Evolutionary conservation across 2,888 invertebrate species (phyloP).

Genomic region (Thumatha senex): DNA sequence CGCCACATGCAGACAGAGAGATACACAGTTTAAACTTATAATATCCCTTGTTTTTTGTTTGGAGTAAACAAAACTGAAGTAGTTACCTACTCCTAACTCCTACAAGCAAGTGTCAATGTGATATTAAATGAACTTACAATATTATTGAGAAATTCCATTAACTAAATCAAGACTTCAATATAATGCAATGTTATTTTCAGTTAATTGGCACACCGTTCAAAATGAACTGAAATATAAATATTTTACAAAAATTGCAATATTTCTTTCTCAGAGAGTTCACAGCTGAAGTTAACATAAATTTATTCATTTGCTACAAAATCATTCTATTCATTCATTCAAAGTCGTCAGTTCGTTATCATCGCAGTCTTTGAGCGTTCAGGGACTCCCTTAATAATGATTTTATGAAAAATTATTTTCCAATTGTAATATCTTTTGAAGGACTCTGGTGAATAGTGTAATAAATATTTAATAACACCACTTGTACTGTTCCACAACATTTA

Average conservation of each 20-base stretch:
- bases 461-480: no score
- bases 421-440: not conserved
- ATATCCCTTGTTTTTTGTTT: no score
- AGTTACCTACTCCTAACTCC: no score
- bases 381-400: not conserved
- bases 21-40: no score
- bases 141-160: no score
- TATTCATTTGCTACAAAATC: constrained; percentile 8
- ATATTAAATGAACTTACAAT: no score
- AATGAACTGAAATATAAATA: not conserved
- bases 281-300: constrained; percentile 19
- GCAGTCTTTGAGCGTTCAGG: not conserved
- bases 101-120: no score
- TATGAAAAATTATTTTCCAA: not conserved
- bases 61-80: no score
- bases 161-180: not conserved
- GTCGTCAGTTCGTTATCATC: constrained; percentile 19
- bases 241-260: constrained; percentile 1
- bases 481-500: no score
- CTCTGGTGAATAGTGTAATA: not conserved
- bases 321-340: constrained; percentile 15
- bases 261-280: constrained; percentile 7
- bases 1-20: no score
- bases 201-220: not conserved
- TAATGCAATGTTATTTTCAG: not conserved